Percentiles rank a stretch among this genome's conserved stretches.
phyloP scores from a whole-genome alignment of 2,113 vertebrate genomes.

The Apteryx mantelli region DNA sequence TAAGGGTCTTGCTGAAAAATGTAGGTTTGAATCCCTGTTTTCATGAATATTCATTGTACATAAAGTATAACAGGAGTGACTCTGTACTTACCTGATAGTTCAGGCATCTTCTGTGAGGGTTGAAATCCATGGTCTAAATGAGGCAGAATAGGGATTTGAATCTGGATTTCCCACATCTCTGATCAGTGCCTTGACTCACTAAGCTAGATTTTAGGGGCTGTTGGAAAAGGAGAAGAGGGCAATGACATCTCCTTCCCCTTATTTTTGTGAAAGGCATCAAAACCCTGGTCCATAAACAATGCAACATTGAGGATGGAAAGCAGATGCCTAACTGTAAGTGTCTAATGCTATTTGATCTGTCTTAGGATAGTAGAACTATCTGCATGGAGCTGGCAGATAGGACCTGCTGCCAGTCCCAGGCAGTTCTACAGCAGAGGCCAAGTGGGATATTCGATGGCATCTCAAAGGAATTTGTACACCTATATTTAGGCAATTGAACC shows the following conservation, averaged over 20 bases:
- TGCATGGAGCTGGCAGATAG: neutral
- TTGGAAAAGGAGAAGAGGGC: fast-evolving
- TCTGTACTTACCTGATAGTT: neutral
- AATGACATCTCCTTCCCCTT: neutral
- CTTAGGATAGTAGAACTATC: neutral
- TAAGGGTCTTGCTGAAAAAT: neutral
- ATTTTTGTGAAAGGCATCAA: neutral
- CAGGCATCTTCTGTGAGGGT: neutral
- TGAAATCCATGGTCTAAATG: neutral
- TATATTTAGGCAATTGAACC: neutral
- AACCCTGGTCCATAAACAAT: neutral
- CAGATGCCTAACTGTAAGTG: neutral
- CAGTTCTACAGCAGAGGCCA: neutral
- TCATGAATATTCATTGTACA: neutral
- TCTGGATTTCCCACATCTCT: neutral
- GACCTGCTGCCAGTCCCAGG: neutral
- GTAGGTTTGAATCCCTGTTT: neutral
- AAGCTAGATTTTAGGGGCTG: neutral
- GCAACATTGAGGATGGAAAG: neutral
- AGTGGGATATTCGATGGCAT: neutral
- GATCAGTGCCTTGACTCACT: neutral
- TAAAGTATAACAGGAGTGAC: neutral
- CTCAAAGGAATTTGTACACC: neutral
- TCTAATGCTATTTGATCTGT: neutral
- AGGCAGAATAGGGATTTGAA: neutral